Conservation (phyloP, 1,140 invertebrate genomes). For the Saxidomus purpurata region DNA sequence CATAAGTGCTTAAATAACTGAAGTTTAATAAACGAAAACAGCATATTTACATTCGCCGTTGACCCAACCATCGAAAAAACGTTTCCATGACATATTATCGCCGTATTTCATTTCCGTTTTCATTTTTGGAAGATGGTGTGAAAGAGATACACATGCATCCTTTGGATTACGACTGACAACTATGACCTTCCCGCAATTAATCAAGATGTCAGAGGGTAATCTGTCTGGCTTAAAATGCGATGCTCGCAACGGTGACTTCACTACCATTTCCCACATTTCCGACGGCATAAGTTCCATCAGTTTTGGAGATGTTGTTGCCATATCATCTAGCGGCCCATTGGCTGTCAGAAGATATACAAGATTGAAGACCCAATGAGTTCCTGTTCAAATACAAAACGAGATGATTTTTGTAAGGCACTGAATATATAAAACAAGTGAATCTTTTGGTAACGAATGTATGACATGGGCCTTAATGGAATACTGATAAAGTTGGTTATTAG, state of each 20-base stretch:
- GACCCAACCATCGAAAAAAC: no score
- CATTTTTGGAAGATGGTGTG: background rate
- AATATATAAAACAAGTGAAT: no score
- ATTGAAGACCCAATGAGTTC: background rate
- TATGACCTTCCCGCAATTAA: background rate
- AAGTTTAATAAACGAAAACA: no score
- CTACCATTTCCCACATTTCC: background rate
- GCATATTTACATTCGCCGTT: no score
- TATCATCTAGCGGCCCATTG: background rate
- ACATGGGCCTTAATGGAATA: no score
- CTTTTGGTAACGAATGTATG: no score
- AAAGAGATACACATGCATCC: background rate
- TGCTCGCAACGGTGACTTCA: background rate
- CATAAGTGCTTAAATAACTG: no score
- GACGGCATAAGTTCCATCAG: background rate
- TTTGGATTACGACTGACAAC: background rate
- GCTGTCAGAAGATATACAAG: background rate
- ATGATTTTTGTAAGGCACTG: no score
- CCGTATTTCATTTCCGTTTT: no score
- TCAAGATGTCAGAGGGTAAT: background rate
- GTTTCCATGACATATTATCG: no score
- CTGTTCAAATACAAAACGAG: background rate
- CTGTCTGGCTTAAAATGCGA: background rate
- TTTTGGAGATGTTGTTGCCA: background rate
- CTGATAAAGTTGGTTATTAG: no score